These are phyloP conservation scores for Hirtodrosophila trivittata DNA, from an alignment of 2,888 invertebrate species.

Conservation along the genomic window DNA sequence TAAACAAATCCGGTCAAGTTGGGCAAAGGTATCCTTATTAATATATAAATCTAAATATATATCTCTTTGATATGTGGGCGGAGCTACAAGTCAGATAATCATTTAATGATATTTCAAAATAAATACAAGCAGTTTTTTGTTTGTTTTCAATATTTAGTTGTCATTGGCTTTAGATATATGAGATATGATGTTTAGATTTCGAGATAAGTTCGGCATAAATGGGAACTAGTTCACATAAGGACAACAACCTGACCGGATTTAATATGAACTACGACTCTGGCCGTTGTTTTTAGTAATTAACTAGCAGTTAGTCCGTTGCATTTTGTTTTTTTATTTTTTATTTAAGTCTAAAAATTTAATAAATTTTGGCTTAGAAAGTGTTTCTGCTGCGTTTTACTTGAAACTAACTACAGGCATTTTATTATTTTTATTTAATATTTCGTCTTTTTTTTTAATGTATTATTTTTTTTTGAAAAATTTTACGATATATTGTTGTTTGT, in stretches of 20 bases:
- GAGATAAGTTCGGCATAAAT: not conserved
- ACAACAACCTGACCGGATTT: slow-evolving; percentile 18
- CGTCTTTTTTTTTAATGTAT: slow-evolving; percentile 6
- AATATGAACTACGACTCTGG: slow-evolving; percentile 15
- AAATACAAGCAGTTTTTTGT: too few relatives aligned
- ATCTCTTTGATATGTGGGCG: slow-evolving; percentile 18
- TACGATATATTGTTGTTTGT: slow-evolving; percentile 29
- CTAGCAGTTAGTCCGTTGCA: slow-evolving; percentile 31
- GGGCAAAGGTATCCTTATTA: too few relatives aligned
- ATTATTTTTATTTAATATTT: slow-evolving; percentile 26
- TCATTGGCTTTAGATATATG: not conserved
- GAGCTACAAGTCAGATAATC: slow-evolving; percentile 20
- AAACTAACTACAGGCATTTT: slow-evolving; percentile 79
- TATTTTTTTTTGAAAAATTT: slow-evolving; percentile 40
- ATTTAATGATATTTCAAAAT: not conserved
- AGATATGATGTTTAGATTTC: not conserved
- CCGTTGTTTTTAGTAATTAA: slow-evolving; percentile 15
- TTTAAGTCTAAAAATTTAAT: slow-evolving; percentile 65
- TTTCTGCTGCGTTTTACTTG: slow-evolving; percentile 55
- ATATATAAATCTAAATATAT: slow-evolving; percentile 1
- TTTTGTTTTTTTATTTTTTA: slow-evolving; percentile 14
- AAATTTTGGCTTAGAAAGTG: slow-evolving; percentile 77
- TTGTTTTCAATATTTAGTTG: too few relatives aligned
- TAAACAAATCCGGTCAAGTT: slow-evolving; percentile 52
- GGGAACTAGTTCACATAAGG: not conserved